These are phyloP conservation scores for Celastrina argiolus DNA, from an alignment of 2,888 invertebrate species.

Conservation along the genomic window DNA sequence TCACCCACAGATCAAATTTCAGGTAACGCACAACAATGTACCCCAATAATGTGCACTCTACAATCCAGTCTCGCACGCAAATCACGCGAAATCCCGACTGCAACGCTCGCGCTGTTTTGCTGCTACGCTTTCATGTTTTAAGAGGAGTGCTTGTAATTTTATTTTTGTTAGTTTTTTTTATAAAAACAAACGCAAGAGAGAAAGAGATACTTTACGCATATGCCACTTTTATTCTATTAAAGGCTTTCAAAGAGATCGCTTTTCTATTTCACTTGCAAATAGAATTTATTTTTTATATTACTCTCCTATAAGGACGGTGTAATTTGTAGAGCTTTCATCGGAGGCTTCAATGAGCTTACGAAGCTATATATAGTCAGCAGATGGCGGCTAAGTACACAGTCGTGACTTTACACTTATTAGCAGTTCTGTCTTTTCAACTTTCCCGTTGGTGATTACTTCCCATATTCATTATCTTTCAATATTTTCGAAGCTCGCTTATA, in stretches of 20 bases:
- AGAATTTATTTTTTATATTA: neutral
- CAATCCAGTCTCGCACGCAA: constrained; percentile 2
- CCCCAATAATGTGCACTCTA: neutral
- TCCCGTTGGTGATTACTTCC: neutral
- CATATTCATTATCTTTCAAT: neutral
- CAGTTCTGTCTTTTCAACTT: neutral
- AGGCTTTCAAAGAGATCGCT: neutral
- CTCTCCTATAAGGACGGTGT: neutral
- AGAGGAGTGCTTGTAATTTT: neutral
- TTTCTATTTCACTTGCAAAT: constrained; percentile 9
- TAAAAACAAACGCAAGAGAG: neutral
- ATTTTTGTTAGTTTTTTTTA: neutral
- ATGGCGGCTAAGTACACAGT: neutral
- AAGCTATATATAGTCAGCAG: neutral
- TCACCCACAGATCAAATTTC: constrained; percentile 75
- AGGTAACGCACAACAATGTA: constrained; percentile 47
- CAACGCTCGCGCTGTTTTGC: neutral
- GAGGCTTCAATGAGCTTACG: neutral
- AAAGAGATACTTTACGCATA: neutral
- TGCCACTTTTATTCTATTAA: neutral
- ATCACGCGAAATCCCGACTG: neutral
- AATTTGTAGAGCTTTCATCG: constrained; percentile 1
- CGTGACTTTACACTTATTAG: neutral
- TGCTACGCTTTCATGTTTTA: neutral
- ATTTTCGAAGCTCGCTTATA: neutral